Conservation (phyloP, 2,797 vertebrate genomes). For the Thripadectes ignobilis region DNA sequence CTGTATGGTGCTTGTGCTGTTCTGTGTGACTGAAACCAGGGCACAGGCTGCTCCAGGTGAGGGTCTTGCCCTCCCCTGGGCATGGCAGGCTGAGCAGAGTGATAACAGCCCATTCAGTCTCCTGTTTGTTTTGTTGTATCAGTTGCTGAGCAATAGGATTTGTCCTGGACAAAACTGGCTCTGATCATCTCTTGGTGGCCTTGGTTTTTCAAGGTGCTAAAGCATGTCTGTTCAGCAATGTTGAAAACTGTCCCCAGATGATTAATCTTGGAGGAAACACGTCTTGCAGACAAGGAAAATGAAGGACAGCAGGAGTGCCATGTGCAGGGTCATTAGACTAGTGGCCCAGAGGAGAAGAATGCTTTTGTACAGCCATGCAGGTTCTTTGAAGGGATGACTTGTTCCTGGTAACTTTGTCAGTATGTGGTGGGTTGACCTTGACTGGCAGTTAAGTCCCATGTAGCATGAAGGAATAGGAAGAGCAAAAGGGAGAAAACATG, state of each 20-base stretch:
- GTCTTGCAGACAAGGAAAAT: neutral
- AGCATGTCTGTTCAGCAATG: neutral
- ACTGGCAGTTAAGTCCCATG: neutral
- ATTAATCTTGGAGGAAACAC: neutral
- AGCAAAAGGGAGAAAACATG: neutral
- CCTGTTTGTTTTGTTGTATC: neutral
- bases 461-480: neutral
- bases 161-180: neutral
- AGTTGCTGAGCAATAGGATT: constrained; percentile 15
- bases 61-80: neutral
- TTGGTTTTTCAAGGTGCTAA: neutral
- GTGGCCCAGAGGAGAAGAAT: neutral
- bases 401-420: neutral
- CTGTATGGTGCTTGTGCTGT: neutral
- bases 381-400: neutral
- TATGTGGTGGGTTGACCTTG: rapidly evolving
- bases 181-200: neutral
- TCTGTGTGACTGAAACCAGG: neutral
- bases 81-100: neutral
- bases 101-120: neutral
- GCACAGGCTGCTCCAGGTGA: neutral
- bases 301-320: neutral
- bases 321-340: neutral
- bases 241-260: neutral
- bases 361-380: neutral